Evolutionary conservation across 2,888 invertebrate species (phyloP).

Genomic region (Conistra vaccinii): DNA sequence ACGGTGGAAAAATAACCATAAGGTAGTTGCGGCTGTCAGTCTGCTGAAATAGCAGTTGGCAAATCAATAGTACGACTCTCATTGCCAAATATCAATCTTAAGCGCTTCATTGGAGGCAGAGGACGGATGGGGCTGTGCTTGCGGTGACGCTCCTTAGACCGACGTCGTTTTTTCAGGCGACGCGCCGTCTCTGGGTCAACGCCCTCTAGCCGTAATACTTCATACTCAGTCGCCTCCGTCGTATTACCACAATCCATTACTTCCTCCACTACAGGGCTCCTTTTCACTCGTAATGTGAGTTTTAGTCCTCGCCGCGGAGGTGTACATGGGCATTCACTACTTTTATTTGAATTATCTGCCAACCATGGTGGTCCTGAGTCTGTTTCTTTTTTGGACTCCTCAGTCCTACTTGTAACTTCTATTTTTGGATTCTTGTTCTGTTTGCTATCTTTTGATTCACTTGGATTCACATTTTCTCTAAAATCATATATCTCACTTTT

Average conservation of each 20-base stretch:
- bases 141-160: constrained; percentile 87
- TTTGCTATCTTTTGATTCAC: constrained; percentile 85
- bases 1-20: constrained; percentile 89
- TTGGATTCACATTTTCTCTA: constrained; percentile 90
- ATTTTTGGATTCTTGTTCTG: constrained; percentile 82
- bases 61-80: constrained; percentile 97
- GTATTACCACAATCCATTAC: constrained; percentile 94
- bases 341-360: constrained; percentile 86
- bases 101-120: constrained; percentile 95
- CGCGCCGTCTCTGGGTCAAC: constrained; percentile 91
- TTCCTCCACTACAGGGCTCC: constrained; percentile 96
- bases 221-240: constrained; percentile 95
- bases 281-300: constrained; percentile 96
- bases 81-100: constrained; percentile 96
- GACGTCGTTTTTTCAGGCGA: constrained; percentile 90
- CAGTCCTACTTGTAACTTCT: constrained; percentile 80
- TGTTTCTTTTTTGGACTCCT: constrained; percentile 84
- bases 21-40: constrained; percentile 87
- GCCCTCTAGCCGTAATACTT: constrained; percentile 95
- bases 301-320: constrained; percentile 93
- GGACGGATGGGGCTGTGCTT: constrained; percentile 90
- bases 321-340: constrained; percentile 89
- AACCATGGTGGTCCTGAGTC: constrained; percentile 85
- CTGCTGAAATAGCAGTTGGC: constrained; percentile 93
- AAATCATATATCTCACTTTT: constrained; percentile 88